A percentile compares a stretch with the other conserved stretches of the same genome.
These are phyloP conservation scores for Danio choprae DNA, from an alignment of 2,797 vertebrate genomes.

Conservation along the genomic window DNA sequence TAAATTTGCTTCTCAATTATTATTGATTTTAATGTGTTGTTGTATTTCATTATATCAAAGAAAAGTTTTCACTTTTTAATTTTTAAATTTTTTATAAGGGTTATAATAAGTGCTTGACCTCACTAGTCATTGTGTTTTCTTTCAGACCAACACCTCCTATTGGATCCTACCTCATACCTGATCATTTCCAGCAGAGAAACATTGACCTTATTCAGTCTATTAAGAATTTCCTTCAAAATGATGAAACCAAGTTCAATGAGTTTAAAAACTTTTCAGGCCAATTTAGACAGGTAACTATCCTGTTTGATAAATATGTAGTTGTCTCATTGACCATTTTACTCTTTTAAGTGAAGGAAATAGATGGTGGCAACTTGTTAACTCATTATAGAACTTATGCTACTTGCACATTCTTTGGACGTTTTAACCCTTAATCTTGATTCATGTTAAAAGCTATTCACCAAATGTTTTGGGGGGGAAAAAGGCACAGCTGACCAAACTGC, in stretches of 20 bases:
- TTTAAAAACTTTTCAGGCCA: constrained; percentile 95
- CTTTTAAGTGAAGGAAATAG: neutral
- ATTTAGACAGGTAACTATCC: constrained; percentile 91
- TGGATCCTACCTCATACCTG: constrained; percentile 86
- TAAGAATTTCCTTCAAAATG: constrained; percentile 87
- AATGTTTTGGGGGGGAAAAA: too few species aligned
- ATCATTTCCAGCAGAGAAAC: constrained; percentile 94
- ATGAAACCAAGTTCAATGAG: constrained; percentile 92
- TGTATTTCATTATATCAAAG: too few species aligned
- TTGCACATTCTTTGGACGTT: neutral
- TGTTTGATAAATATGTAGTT: neutral
- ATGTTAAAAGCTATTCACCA: neutral
- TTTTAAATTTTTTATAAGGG: too few species aligned
- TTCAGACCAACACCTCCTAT: constrained; percentile 73
- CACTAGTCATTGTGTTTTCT: neutral
- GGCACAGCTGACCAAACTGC: too few species aligned
- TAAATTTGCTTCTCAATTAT: too few species aligned
- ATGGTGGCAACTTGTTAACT: neutral
- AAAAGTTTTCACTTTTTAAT: too few species aligned
- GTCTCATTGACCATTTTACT: neutral
- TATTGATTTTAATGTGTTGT: too few species aligned
- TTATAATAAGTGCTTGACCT: neutral
- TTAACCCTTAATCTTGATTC: neutral
- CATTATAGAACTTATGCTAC: neutral
- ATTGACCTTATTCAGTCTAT: constrained; percentile 94